These are phyloP conservation scores for Atlantisia rogersi DNA, from an alignment of 2,113 vertebrate genomes.

Conservation along the genomic window DNA sequence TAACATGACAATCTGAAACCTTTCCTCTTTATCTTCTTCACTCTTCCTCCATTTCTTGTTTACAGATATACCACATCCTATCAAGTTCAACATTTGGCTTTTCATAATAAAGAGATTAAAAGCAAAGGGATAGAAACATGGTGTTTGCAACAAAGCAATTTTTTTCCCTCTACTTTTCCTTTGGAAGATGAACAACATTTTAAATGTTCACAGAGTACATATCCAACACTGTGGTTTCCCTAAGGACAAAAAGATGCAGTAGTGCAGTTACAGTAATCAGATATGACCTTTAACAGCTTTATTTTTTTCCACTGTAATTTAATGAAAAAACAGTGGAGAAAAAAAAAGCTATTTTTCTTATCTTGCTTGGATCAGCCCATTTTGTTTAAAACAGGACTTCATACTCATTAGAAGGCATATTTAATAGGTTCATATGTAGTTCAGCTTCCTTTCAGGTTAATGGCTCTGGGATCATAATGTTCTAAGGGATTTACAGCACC, in stretches of 20 bases:
- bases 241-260: slow-evolving; percentile 14
- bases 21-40: too few species aligned
- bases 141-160: neutral
- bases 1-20: too few species aligned
- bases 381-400: neutral
- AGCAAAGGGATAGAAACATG: neutral
- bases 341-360: neutral
- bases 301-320: neutral
- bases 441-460: neutral
- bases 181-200: neutral
- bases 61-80: neutral
- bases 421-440: neutral
- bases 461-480: neutral
- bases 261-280: neutral
- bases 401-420: neutral
- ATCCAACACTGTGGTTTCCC: neutral
- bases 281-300: slow-evolving; percentile 10
- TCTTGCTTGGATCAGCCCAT: neutral
- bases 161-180: neutral
- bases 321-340: neutral
- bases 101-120: neutral
- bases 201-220: neutral
- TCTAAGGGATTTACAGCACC: neutral
- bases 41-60: too few species aligned
- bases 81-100: neutral